phyloP scores from a whole-genome alignment of 2,797 vertebrate species.

The Dendrocincla fuliginosa region DNA sequence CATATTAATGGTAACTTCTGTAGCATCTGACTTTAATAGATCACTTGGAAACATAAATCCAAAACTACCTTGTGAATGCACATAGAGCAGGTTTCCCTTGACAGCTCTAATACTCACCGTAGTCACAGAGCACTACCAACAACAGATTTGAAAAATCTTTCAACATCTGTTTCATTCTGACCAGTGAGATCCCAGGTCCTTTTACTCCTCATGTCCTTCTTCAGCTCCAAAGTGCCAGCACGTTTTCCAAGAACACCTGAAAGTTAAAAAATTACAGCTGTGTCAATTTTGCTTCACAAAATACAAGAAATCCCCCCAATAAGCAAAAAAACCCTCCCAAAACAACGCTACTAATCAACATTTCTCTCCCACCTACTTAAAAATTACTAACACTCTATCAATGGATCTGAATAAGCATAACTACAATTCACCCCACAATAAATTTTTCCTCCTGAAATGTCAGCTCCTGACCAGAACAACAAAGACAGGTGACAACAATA shows the following conservation, averaged over 20 bases:
- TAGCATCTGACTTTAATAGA: neutral
- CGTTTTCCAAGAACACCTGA: constrained; percentile 55
- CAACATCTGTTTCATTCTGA: constrained; percentile 92
- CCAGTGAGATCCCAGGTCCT: constrained; percentile 77
- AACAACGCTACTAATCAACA: neutral
- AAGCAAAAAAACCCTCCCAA: neutral
- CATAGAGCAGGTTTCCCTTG: neutral
- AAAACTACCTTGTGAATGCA: neutral
- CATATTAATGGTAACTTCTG: neutral
- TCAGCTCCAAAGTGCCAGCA: constrained; percentile 35
- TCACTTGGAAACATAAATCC: neutral
- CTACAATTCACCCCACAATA: neutral
- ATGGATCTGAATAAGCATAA: neutral
- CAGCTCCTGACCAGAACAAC: neutral
- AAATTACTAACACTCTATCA: neutral
- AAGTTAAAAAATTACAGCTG: constrained; percentile 36
- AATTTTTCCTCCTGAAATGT: neutral
- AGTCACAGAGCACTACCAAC: constrained; percentile 88
- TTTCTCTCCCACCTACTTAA: neutral
- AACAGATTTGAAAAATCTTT: constrained; percentile 82
- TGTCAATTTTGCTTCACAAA: constrained; percentile 1
- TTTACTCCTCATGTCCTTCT: constrained; percentile 85
- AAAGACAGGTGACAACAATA: neutral
- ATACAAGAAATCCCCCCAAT: neutral
- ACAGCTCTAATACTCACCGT: constrained; percentile 82